These are phyloP conservation scores for Montipora efflorescens DNA, from an alignment of 64 coral and sea anemone genomes.

Conservation along the genomic window DNA sequence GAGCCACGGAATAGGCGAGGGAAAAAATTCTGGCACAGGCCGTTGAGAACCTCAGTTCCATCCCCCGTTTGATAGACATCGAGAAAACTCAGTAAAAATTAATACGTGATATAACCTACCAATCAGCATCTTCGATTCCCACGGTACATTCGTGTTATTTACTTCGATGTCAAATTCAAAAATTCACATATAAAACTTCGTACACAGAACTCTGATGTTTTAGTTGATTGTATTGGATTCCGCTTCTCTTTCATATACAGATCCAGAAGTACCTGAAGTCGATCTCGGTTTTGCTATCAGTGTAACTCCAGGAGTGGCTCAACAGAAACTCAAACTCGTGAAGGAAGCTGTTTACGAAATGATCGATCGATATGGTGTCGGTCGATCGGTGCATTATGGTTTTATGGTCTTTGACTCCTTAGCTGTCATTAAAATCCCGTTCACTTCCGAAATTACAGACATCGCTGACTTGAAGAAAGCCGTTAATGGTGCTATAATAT, in stretches of 20 bases:
- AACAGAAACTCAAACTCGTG: slow-evolving; percentile 58
- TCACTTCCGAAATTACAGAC: slow-evolving; percentile 22
- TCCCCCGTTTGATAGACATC: too few species aligned
- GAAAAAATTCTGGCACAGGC: too few species aligned
- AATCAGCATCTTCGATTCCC: too few species aligned
- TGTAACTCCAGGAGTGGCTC: slow-evolving; percentile 9
- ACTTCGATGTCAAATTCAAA: too few species aligned
- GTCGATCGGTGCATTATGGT: slow-evolving; percentile 61
- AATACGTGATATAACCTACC: too few species aligned
- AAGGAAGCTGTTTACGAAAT: slow-evolving; percentile 65
- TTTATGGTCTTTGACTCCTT: slow-evolving; percentile 71
- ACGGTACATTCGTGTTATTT: too few species aligned
- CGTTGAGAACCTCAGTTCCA: too few species aligned
- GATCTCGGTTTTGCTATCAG: slow-evolving; percentile 79
- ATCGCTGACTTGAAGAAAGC: neutral
- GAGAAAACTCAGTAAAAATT: too few species aligned
- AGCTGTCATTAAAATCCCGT: slow-evolving; percentile 47
- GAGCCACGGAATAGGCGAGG: too few species aligned
- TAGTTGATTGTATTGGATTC: too few species aligned
- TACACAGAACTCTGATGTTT: too few species aligned
- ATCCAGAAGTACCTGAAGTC: slow-evolving; percentile 40
- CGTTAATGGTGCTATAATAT: neutral
- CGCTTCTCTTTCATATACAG: neutral
- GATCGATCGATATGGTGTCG: slow-evolving; percentile 29
- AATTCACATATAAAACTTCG: too few species aligned